Percentiles rank a stretch among this genome's conserved stretches.
These are phyloP conservation scores for Entomobrya multifasciata DNA, from an alignment of 2,888 invertebrate species.

Conservation along the genomic window DNA sequence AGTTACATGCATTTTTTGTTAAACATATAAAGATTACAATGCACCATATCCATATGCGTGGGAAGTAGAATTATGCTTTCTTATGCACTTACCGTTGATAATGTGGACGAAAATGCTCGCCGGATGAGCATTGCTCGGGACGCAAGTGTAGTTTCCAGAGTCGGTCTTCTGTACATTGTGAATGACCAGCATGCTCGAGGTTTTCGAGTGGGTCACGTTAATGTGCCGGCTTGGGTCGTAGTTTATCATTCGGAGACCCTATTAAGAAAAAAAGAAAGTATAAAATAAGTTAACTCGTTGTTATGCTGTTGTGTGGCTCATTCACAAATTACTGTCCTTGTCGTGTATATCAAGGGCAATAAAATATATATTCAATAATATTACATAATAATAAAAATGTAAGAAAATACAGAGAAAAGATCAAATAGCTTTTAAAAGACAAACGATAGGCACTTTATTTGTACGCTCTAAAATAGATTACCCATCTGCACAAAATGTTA, in stretches of 20 bases:
- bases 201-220: constrained; percentile 90
- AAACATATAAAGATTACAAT: too few relatives aligned
- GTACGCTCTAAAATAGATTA: not conserved
- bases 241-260: constrained; percentile 90
- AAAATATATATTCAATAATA: not conserved
- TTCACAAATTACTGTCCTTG: constrained; percentile 58
- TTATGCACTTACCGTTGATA: constrained; percentile 88
- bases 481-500: not conserved
- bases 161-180: constrained; percentile 84
- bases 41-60: too few relatives aligned
- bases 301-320: constrained; percentile 5
- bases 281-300: constrained; percentile 19
- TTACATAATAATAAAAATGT: not conserved
- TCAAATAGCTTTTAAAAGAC: not conserved
- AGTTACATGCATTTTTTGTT: too few relatives aligned
- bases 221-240: constrained; percentile 89
- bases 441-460: not conserved
- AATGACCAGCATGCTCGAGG: constrained; percentile 83
- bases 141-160: constrained; percentile 93
- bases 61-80: not conserved
- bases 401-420: not conserved
- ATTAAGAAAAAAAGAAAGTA: constrained; percentile 53
- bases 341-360: not conserved
- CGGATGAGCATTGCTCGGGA: constrained; percentile 92
- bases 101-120: constrained; percentile 94